Percentiles rank a stretch among this genome's conserved stretches.
These are phyloP conservation scores for Lysandra bellargus DNA, from an alignment of 2,888 invertebrate genomes.

Conservation along the genomic window DNA sequence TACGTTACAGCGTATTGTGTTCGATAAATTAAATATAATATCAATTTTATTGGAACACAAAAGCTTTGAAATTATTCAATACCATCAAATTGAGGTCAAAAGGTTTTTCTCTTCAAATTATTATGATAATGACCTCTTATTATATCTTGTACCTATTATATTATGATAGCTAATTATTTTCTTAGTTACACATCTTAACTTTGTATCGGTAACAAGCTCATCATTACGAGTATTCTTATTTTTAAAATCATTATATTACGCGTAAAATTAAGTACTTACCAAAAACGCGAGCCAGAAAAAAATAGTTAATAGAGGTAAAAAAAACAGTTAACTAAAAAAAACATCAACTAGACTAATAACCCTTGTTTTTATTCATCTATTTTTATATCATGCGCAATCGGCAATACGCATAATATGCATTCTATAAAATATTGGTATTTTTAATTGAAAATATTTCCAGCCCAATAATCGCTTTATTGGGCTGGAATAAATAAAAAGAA, in stretches of 20 bases:
- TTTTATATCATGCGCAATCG: neutral
- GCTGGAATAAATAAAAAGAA: too few relatives aligned
- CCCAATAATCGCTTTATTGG: neutral
- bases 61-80: neutral
- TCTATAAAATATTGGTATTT: neutral
- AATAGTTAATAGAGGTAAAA: too few relatives aligned
- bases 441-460: neutral
- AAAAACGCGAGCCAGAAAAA: neutral
- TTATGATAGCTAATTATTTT: neutral
- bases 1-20: neutral
- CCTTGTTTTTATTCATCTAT: too few relatives aligned
- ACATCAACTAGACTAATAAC: too few relatives aligned
- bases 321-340: too few relatives aligned
- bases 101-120: neutral
- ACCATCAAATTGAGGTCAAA: neutral
- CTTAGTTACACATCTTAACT: neutral
- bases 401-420: neutral
- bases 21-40: neutral
- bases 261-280: neutral
- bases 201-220: neutral
- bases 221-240: neutral
- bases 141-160: neutral
- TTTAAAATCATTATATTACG: neutral
- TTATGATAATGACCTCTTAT: neutral
- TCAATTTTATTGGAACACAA: constrained; percentile 6